Percentiles rank a stretch among this genome's conserved stretches.
phyloP scores from a whole-genome alignment of 2,113 vertebrate genomes.

The Zeus faber region DNA sequence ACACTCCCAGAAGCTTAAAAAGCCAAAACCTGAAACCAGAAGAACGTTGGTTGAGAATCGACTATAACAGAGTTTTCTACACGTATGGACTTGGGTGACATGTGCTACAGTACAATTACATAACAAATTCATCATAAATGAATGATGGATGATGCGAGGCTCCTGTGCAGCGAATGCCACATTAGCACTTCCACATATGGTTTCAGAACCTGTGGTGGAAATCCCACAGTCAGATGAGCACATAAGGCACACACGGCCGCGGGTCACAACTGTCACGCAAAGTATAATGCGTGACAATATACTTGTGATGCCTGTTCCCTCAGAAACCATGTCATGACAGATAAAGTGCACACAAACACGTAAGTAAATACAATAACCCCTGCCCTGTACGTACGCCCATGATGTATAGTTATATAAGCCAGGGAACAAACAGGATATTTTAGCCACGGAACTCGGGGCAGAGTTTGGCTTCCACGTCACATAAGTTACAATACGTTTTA shows the following conservation, averaged over 20 bases:
- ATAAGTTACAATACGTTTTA: too few relatives aligned
- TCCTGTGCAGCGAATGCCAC: not conserved
- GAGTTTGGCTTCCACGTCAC: too few relatives aligned
- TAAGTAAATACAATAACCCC: not conserved
- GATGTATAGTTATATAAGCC: constrained; percentile 24
- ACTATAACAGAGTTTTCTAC: too few relatives aligned
- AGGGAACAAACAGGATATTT: too few relatives aligned
- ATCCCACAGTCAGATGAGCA: not conserved
- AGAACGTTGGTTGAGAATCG: too few relatives aligned
- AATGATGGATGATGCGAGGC: not conserved
- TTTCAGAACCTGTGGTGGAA: not conserved
- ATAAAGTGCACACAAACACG: constrained; percentile 18
- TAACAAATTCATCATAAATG: not conserved
- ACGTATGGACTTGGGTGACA: too few relatives aligned
- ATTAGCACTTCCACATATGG: not conserved
- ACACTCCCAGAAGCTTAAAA: too few relatives aligned
- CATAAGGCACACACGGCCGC: not conserved
- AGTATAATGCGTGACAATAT: too few relatives aligned
- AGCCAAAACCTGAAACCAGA: too few relatives aligned
- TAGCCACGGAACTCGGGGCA: too few relatives aligned
- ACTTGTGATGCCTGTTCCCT: constrained; percentile 34
- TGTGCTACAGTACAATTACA: too few relatives aligned
- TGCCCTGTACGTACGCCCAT: too few relatives aligned
- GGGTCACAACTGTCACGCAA: constrained; percentile 28
- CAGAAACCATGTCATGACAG: constrained; percentile 24